Base-by-base conservation (phyloP, 2,797 vertebrate species). In the Nothura maculosa region DNA sequence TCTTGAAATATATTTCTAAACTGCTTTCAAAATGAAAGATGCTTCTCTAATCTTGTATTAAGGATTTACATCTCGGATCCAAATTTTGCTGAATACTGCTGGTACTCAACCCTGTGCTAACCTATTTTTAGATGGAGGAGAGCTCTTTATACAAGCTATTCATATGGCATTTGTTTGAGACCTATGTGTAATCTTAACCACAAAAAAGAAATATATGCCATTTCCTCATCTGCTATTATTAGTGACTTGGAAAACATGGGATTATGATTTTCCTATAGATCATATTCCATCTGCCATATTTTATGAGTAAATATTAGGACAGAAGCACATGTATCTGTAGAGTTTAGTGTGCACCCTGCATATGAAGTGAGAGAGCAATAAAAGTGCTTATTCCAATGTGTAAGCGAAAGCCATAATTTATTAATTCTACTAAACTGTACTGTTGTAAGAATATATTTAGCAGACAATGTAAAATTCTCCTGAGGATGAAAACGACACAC, bases 41-140 rank as follows among this genome's bases (percentile, higher is more conserved):
- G 0, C 7, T 57, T 84, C 40, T 81, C 22, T 76, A 61, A 64
- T 84, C 2, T 0, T 30, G 10, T 84, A 32, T 12, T 60, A 43
- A 19, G 48, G 36, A 58, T 64, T 72, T 87, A 73, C 78, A 22
- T 5, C 47, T 62, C 2, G 4, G 18, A 52, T 67, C 40, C 6
- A 2, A 70, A 64, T 10, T 5, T 81, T 55, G 25, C 15, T 78
- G 27, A 67, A 36, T 69, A 63, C 28, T 20, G 16, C 38, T 85
- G 77, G n/a, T 74, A 81, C 47, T 14, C 27, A 45, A 21, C 47
- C 27, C 20, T 55, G 19, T 50, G 10, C 13, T 80, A 82, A 69
- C 67, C 47, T 94, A 36, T 80, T 85, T 93, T 76, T 75, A 28
- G 21, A 57, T 80, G 32, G 74, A 43, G 40, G 14, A 84, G 27